Evolutionary conservation across 2,113 vertebrate genomes (phyloP).

Genomic region (Murina feae): DNA sequence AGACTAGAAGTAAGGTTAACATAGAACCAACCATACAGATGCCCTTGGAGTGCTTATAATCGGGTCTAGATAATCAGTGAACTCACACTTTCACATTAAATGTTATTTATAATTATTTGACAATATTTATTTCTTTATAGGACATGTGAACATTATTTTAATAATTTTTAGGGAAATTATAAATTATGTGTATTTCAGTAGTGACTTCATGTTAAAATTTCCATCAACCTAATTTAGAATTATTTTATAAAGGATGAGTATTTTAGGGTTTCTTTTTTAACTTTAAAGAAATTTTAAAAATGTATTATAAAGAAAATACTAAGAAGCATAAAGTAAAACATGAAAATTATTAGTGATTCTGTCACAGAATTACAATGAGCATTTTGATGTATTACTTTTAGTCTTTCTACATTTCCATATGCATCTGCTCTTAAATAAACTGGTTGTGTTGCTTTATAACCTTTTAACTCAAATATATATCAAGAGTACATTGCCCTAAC

Average conservation of each 20-base stretch:
- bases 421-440: neutral
- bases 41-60: neutral
- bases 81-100: neutral
- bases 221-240: neutral
- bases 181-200: neutral
- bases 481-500: neutral
- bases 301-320: neutral
- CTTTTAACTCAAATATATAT: neutral
- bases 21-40: neutral
- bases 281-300: neutral
- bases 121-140: neutral
- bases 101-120: neutral
- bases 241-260: neutral
- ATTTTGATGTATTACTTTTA: slow-evolving; percentile 9
- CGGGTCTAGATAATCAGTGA: neutral
- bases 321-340: neutral
- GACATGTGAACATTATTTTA: neutral
- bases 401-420: neutral
- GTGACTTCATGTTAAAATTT: neutral
- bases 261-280: neutral
- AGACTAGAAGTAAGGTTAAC: neutral
- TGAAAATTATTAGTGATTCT: neutral
- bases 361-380: neutral
- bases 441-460: neutral
- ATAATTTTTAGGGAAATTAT: neutral